Evolutionary conservation across 2,113 vertebrate species (phyloP), one percentile per base, ranked within the genome.

Genomic region (Cololabis saira): DNA sequence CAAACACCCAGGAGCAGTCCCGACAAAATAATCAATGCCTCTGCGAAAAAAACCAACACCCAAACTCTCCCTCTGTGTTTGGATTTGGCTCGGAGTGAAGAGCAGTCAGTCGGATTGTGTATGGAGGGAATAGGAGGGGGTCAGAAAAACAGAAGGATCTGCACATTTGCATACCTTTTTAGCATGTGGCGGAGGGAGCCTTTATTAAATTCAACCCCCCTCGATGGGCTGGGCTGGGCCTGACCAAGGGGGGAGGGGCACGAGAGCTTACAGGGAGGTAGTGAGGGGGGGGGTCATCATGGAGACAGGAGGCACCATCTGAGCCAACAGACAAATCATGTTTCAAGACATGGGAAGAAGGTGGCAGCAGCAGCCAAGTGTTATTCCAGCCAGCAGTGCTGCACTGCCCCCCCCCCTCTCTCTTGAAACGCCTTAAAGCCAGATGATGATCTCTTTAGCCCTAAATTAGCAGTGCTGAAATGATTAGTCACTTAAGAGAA

Each of bases 131-230:
- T 24, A 30, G 33, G 41, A 18, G 65, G 3, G 0, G 9, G 57
- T 53, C 61, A 72, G 74, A 80, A 82, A 37, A 90, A 86, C 87
- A 88, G 87, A 89, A 90, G 87, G 90, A 78, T 76, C 80, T 74
- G 81, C 68, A 71, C 84, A 88, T 91, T 90, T 89, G 87, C 86
- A 85, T 88, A 84, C 80, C 83, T 87, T 90, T 91, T 90, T 86
- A 92, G 88, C 84, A 77, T 85, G 85, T 89, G 90, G 81, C 78
- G 76, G 86, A 85, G 77, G 80, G 86, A 85, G 84, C 75, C 71
- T 88, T 89, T 90, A 88, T 87, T 86, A 82, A 87, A 90, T 82
- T 80, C 78, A 79, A 58, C 81, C 88, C 78, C 82, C 71, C 84
- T 80, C 45, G 10, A 15, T 17, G 74, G 83, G 54, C 64, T 86